Base-by-base conservation (phyloP, 2,797 vertebrate species). In the Spondyliosoma cantharus region DNA sequence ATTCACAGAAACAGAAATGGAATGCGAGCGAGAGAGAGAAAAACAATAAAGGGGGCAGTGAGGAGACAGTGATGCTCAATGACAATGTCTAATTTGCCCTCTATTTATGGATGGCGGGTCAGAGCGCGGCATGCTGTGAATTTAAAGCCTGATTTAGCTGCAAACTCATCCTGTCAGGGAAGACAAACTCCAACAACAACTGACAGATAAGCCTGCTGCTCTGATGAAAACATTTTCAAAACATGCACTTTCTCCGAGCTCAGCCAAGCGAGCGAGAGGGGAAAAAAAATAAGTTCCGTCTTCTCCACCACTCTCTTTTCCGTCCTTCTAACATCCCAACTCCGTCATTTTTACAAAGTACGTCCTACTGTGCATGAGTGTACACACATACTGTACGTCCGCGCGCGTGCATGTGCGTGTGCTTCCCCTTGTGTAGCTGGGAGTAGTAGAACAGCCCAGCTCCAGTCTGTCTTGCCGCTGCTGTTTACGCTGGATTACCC, bases 401-500 rank as follows among this genome's bases (percentile, higher is more conserved):
- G 8, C 12, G 52, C 53, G 20, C 14, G 66, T 58, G 78, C 20
- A 16, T 74, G 82, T 60, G 86, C 52, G 45, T 45, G 24, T 52
- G 46, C 27, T 58, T 79, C 65, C 78, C 70, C 78, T 64, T 32
- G 71, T 82, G 79, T 86, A 78, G 85, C 81, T 84, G 77, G 68
- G 71, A 92, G 87, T 87, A 86, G 87, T 71, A 78, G 81, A 88
- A 75, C 88, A 70, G 86, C 86, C 87, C 86, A 46, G 80, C 86
- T 86, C 89, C 66, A 87, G 90, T 90, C 81, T 89, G 91, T 91
- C 90, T 89, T 90, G 78, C 80, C 72, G 71, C 86, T 91, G 91
- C 90, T 92, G 91, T 95, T 95, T 92, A 95, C 86, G 94, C 92
- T 94, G 94, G 93, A 95, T 95, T 95, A 95, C 92, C 92, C 90